Conservation (phyloP, 2,888 invertebrate species). For the Apamea sordens region DNA sequence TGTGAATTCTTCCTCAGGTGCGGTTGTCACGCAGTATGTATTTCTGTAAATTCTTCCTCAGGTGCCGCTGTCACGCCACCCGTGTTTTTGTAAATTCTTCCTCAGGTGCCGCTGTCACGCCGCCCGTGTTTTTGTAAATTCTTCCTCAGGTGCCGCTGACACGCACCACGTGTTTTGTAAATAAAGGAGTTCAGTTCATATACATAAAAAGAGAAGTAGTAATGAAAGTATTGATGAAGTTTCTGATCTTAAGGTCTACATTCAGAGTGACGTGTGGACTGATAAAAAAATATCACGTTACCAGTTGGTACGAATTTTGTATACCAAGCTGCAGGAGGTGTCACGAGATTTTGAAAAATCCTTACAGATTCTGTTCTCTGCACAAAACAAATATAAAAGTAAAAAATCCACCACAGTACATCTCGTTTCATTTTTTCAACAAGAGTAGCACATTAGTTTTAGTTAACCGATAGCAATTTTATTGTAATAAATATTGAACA, state of each 20-base stretch:
- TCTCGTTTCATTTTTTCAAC: slow-evolving; percentile 62
- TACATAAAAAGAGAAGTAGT: too few relatives aligned
- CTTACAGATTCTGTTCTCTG: slow-evolving; percentile 34
- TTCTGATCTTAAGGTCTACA: neutral
- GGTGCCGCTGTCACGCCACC: too few relatives aligned
- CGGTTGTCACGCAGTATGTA: too few relatives aligned
- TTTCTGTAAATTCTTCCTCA: too few relatives aligned
- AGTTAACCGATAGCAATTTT: slow-evolving; percentile 36
- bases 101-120: too few relatives aligned
- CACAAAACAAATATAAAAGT: slow-evolving; percentile 41
- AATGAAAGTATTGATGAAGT: neutral
- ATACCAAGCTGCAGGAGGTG: neutral
- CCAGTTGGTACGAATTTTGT: slow-evolving; percentile 31
- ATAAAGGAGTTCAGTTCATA: too few relatives aligned
- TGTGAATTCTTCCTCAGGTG: too few relatives aligned
- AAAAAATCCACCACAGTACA: slow-evolving; percentile 50
- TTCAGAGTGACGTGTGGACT: neutral
- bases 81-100: too few relatives aligned
- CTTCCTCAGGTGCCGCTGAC: too few relatives aligned
- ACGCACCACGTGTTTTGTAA: too few relatives aligned
- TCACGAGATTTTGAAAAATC: slow-evolving; percentile 53
- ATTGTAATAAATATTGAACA: slow-evolving; percentile 67
- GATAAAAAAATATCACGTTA: slow-evolving; percentile 8
- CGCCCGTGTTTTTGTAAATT: too few relatives aligned
- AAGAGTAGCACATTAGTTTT: slow-evolving; percentile 60